Base-by-base conservation (phyloP, 2,113 vertebrate species). In the Chrysemys picta region DNA sequence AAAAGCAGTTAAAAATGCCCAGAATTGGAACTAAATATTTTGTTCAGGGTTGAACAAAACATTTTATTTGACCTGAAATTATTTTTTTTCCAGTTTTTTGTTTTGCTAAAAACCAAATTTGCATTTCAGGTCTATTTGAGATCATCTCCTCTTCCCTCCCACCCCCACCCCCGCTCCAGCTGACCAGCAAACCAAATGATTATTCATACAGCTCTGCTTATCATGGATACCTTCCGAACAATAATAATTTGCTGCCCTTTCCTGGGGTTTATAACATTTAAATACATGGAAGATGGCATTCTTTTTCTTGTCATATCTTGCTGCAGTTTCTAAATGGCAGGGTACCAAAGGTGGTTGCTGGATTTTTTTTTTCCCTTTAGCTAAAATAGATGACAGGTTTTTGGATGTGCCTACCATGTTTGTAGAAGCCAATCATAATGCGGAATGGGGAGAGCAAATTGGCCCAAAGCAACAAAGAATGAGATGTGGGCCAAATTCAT, bases 251-350 rank as follows among this genome's bases (percentile, higher is more conserved):
- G 0, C 88, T 97, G 95, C 81, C 92, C 94, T 83, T 80, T 76
- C 0, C 0, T 92, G 19, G 38, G 35, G 7, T 31, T n/a, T 69
- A 82, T 87, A 29, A 1, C 4, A 3, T 92, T 92, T 92, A 92
- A 89, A 29, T 78, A 47, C 22, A 78, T 14, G 25, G 42, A 78
- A 95, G 84, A 84, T 85, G 85, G 81, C 14, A 65, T 92, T 62
- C 57, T 59, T 95, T 5, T 3, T 96, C 95, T 95, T 97, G 96
- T 89, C 94, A 49, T 87, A 92, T 96, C 93, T 96, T 93, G 95
- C 95, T 96, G 90, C 85, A 95, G 89, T 95, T 96, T 95, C 94
- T 96, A 69, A 31, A 80, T 95, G 96, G 96, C 94, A 95, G 5
- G 10, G 54, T 96, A 95, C 96, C 82, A 1, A 93, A 93, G 82